Conservation (phyloP, 1,140 invertebrate genomes). For the Pseudomyrmex dendroicus region DNA sequence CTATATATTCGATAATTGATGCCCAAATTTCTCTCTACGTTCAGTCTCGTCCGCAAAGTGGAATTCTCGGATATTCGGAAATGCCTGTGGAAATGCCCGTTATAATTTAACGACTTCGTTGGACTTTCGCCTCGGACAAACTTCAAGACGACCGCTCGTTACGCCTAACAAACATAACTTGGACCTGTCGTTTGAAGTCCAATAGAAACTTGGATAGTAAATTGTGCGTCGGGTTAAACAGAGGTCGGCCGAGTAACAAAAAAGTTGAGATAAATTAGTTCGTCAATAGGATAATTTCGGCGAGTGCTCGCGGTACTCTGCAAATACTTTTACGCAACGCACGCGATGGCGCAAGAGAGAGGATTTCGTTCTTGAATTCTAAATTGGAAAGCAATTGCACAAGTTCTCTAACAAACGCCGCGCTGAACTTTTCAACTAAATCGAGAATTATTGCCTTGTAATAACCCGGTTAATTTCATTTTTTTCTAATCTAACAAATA, state of each 20-base stretch:
- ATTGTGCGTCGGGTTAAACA: slow-evolving; percentile 42
- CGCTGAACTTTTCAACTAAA: slow-evolving; percentile 14
- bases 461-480: neutral
- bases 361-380: slow-evolving; percentile 10
- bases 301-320: slow-evolving; percentile 12
- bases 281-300: slow-evolving; percentile 36
- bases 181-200: slow-evolving; percentile 26
- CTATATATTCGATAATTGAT: slow-evolving; percentile 48
- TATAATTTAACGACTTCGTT: slow-evolving; percentile 56
- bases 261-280: slow-evolving; percentile 39
- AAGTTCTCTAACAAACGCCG: neutral
- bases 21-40: slow-evolving; percentile 32
- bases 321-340: neutral
- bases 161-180: slow-evolving; percentile 53
- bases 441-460: neutral
- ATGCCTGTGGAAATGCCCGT: slow-evolving; percentile 29
- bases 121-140: slow-evolving; percentile 48
- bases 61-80: slow-evolving; percentile 38
- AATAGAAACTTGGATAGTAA: slow-evolving; percentile 58
- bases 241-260: slow-evolving; percentile 23
- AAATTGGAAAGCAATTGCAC: neutral
- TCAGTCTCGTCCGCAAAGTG: slow-evolving; percentile 14
- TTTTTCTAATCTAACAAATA: neutral
- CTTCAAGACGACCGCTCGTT: slow-evolving; percentile 49
- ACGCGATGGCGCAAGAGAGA: neutral